Evolutionary conservation across 2,113 vertebrate genomes (phyloP).

Genomic region (Tupaia chinensis): DNA sequence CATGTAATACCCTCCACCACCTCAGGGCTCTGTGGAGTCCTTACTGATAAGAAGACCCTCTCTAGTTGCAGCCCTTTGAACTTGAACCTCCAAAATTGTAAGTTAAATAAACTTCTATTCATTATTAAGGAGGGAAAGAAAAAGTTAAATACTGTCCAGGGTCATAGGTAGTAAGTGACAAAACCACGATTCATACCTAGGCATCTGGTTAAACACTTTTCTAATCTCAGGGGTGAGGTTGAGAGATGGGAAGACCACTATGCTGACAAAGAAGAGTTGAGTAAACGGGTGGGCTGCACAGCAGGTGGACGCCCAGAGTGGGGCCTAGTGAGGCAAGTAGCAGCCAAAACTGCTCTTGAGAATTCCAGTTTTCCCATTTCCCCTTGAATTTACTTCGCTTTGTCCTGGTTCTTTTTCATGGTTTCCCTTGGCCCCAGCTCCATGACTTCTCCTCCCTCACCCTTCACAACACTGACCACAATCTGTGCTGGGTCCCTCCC

Average conservation of each 20-base stretch:
- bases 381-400: neutral
- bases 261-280: neutral
- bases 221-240: neutral
- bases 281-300: neutral
- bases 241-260: neutral
- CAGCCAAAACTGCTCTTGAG: neutral
- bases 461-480: neutral
- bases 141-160: neutral
- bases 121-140: no score
- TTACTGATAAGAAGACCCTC: no score
- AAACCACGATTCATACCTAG: neutral
- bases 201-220: neutral
- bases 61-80: no score
- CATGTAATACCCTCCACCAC: no score
- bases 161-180: neutral
- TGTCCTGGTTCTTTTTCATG: neutral
- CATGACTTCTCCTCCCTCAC: neutral
- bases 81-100: no score
- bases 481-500: neutral
- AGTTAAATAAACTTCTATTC: no score
- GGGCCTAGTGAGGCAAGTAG: neutral
- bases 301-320: neutral
- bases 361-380: neutral
- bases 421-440: neutral
- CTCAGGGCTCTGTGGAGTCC: no score